Percentiles rank a stretch among this genome's conserved stretches.
phyloP scores from a whole-genome alignment of 2,797 vertebrate genomes.

The Cyprinodon diabolis region DNA sequence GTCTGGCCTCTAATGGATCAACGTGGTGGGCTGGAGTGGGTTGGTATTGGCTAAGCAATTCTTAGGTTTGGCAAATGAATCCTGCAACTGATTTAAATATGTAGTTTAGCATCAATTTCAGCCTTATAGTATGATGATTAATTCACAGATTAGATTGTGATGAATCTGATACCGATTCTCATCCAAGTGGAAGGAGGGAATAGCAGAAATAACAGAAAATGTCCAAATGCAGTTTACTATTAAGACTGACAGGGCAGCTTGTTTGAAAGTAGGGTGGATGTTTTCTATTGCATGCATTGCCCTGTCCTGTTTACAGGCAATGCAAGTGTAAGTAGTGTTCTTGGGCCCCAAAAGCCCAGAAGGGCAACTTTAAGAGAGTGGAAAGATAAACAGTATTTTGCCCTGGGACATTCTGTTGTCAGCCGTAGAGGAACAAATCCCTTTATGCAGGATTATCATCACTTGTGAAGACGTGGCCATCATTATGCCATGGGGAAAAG shows the following conservation, averaged over 20 bases:
- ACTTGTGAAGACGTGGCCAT: slow-evolving; percentile 31
- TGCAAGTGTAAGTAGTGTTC: slow-evolving; percentile 46
- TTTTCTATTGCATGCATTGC: not conserved
- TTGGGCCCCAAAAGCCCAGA: slow-evolving; percentile 62
- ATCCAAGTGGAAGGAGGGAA: not conserved
- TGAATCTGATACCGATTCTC: not conserved
- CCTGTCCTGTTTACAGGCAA: slow-evolving; percentile 43
- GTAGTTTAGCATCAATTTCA: not conserved
- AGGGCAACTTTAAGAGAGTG: slow-evolving; percentile 62
- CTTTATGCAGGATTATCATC: slow-evolving; percentile 76
- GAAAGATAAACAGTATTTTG: slow-evolving; percentile 77
- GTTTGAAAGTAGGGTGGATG: slow-evolving; percentile 20
- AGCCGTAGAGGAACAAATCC: slow-evolving; percentile 77
- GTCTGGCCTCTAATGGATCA: not conserved
- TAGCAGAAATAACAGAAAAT: slow-evolving; percentile 18
- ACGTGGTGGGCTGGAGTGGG: no score
- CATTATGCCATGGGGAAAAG: slow-evolving; percentile 13
- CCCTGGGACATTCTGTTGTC: slow-evolving; percentile 64
- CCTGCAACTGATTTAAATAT: not conserved
- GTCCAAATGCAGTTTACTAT: slow-evolving; percentile 15
- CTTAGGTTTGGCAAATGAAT: not conserved
- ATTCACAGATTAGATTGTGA: not conserved
- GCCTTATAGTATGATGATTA: not conserved
- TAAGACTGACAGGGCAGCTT: slow-evolving; percentile 21
- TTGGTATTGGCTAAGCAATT: no score